Evolutionary conservation across 2,797 vertebrate species (phyloP).

Genomic region (Pseudochromis fuscus): DNA sequence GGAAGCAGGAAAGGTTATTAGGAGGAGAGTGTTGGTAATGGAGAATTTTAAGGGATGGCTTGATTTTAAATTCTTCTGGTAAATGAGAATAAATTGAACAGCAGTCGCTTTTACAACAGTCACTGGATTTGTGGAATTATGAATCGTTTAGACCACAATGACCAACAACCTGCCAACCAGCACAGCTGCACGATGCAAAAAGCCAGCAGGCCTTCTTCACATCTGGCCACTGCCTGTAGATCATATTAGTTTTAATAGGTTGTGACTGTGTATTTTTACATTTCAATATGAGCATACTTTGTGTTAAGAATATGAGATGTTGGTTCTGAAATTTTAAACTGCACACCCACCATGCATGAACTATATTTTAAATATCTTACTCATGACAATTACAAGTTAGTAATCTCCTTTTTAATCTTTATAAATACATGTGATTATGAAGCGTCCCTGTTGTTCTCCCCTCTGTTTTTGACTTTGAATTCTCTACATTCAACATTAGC

Average conservation of each 20-base stretch:
- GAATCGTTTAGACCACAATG: conserved; percentile 63
- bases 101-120: conserved; percentile 62
- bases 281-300: conserved; percentile 5
- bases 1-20: conserved; percentile 39
- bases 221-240: conserved; percentile 36
- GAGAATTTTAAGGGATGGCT: conserved; percentile 2
- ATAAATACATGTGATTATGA: background rate
- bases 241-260: conserved; percentile 16
- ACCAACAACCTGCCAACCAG: conserved; percentile 40
- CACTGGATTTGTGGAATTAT: conserved; percentile 48
- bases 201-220: conserved; percentile 26
- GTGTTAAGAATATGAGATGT: background rate
- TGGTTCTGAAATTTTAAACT: background rate
- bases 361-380: background rate
- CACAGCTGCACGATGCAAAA: conserved; percentile 42
- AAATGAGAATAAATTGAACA: conserved; percentile 45
- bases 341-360: background rate
- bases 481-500: background rate
- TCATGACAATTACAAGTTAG: background rate
- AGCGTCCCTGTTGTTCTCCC: background rate
- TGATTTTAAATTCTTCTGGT: conserved; percentile 27
- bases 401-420: background rate
- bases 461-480: background rate
- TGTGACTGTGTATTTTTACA: background rate
- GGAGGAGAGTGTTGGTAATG: conserved; percentile 7